Evolutionary conservation across 2,113 vertebrate species (phyloP).

Genomic region (Eubucco bourcierii): DNA sequence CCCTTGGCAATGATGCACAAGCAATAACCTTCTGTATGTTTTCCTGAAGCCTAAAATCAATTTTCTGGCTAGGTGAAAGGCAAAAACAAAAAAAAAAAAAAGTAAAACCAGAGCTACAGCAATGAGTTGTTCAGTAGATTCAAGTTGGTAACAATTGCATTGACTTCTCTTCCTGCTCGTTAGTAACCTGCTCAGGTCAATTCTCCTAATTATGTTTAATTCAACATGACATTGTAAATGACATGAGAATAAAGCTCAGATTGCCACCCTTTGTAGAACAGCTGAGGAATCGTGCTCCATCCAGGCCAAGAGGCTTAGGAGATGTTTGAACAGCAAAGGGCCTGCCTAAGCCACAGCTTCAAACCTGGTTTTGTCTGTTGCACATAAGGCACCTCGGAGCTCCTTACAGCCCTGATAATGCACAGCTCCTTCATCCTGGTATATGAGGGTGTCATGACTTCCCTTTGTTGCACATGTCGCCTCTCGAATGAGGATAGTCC

Average conservation of each 20-base stretch:
- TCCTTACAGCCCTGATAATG: not conserved
- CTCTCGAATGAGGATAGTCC: not conserved
- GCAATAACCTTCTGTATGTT: not conserved
- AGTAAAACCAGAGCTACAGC: not conserved
- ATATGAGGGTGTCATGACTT: not conserved
- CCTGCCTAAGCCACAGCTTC: not conserved
- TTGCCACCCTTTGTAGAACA: not conserved
- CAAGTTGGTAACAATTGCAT: not conserved
- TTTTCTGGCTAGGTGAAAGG: not conserved
- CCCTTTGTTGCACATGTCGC: not conserved
- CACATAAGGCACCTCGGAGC: not conserved
- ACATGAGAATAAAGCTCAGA: not conserved
- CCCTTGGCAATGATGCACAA: not conserved
- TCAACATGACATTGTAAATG: not conserved
- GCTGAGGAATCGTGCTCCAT: not conserved
- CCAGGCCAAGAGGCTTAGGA: not conserved
- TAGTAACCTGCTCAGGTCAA: not conserved
- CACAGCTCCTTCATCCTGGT: not conserved
- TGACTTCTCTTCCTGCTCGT: not conserved
- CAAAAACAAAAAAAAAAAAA: too few relatives aligned
- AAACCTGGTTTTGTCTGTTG: not conserved
- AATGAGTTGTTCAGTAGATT: not conserved
- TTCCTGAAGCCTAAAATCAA: not conserved
- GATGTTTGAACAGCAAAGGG: not conserved
- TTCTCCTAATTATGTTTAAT: conserved; percentile 2